These are phyloP conservation scores for Sebastolobus altivelis DNA, from an alignment of 2,797 vertebrate species.

Conservation along the genomic window DNA sequence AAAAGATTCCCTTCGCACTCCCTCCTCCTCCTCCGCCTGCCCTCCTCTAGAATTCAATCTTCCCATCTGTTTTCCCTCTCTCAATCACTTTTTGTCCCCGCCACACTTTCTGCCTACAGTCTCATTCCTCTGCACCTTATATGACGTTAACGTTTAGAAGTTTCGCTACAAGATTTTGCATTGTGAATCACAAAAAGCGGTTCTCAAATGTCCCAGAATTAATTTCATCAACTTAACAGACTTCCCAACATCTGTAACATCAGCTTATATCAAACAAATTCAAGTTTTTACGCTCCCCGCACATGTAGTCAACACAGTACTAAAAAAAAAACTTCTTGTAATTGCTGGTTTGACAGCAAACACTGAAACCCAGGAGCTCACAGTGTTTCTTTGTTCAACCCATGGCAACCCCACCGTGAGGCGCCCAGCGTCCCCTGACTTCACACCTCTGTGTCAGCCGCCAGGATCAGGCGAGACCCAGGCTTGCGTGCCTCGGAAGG, in stretches of 20 bases:
- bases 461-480: constrained; percentile 81
- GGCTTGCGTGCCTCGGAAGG: constrained; percentile 75
- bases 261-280: constrained; percentile 40
- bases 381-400: constrained; percentile 84
- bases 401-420: constrained; percentile 62
- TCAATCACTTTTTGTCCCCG: constrained; percentile 73
- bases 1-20: constrained; percentile 76
- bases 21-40: constrained; percentile 28
- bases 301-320: constrained; percentile 55
- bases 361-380: constrained; percentile 68
- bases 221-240: background rate
- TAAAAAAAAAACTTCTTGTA: constrained; percentile 64
- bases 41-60: constrained; percentile 80
- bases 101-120: constrained; percentile 23
- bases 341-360: constrained; percentile 79
- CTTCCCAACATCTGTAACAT: constrained; percentile 25
- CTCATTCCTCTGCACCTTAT: constrained; percentile 32
- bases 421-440: constrained; percentile 75
- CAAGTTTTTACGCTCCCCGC: constrained; percentile 40
- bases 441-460: constrained; percentile 83
- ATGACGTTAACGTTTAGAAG: constrained; percentile 12
- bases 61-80: constrained; percentile 86
- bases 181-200: background rate
- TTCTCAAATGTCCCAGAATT: background rate
- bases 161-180: background rate